Evolutionary conservation across 2,888 invertebrate genomes (phyloP).

Genomic region (Lochmaea crataegi): DNA sequence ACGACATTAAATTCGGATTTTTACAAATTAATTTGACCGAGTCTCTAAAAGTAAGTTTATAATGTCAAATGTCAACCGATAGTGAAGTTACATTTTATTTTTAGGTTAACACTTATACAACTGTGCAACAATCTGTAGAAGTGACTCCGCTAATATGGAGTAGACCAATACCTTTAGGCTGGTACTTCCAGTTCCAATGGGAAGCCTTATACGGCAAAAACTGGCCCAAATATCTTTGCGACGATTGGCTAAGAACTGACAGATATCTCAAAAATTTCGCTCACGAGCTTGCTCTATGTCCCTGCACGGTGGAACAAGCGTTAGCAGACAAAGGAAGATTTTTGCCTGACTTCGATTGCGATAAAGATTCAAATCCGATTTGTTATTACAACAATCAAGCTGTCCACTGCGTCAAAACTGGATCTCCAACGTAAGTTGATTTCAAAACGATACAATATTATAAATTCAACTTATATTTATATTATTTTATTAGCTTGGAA

Average conservation of each 20-base stretch:
- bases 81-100: background rate
- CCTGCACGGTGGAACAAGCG: slow-evolving; percentile 92
- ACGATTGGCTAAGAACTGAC: slow-evolving; percentile 90
- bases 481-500: slow-evolving; percentile 74
- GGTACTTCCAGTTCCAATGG: slow-evolving; percentile 95
- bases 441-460: background rate
- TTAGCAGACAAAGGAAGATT: slow-evolving; percentile 91
- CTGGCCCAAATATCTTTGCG: slow-evolving; percentile 88
- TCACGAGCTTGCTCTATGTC: slow-evolving; percentile 85
- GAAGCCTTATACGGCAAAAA: slow-evolving; percentile 79
- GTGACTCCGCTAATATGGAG: slow-evolving; percentile 81
- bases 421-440: slow-evolving; percentile 83
- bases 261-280: slow-evolving; percentile 87
- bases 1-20: slow-evolving; percentile 87
- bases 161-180: slow-evolving; percentile 88
- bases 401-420: slow-evolving; percentile 92
- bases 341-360: slow-evolving; percentile 90
- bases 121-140: slow-evolving; percentile 39
- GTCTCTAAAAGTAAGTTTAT: slow-evolving; percentile 64
- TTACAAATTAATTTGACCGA: slow-evolving; percentile 88
- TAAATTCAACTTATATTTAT: too few species aligned
- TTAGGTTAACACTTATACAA: slow-evolving; percentile 43
- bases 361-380: slow-evolving; percentile 89
- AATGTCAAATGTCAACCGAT: background rate
- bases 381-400: slow-evolving; percentile 92